A percentile compares a stretch with the other conserved stretches of the same genome.
phyloP scores from a whole-genome alignment of 2,888 invertebrate genomes.

The Epinotia bilunana region DNA sequence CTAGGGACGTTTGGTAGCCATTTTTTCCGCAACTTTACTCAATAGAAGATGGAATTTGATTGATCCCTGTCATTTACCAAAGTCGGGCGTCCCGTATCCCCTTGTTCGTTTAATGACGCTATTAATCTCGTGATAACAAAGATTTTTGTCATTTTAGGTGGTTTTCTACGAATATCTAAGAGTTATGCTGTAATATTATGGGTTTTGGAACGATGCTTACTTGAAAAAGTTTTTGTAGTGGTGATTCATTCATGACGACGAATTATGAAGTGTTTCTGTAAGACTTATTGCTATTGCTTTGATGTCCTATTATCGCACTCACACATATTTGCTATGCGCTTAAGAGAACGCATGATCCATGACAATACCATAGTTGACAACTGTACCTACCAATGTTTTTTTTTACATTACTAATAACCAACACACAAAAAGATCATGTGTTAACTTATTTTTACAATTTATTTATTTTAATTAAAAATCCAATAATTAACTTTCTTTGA shows the following conservation, averaged over 20 bases:
- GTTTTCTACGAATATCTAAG: slow-evolving; percentile 17
- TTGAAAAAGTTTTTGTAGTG: background rate
- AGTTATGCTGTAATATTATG: background rate
- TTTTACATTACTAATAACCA: too few relatives aligned
- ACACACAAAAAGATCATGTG: too few relatives aligned
- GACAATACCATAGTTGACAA: too few relatives aligned
- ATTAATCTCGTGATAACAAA: slow-evolving; percentile 22
- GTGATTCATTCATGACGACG: background rate
- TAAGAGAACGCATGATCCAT: too few relatives aligned
- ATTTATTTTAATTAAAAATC: too few relatives aligned
- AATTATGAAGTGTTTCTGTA: too few relatives aligned
- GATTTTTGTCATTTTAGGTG: slow-evolving; percentile 22
- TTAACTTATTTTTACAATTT: too few relatives aligned
- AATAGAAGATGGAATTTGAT: slow-evolving; percentile 14
- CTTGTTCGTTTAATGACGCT: slow-evolving; percentile 3
- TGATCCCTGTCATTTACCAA: slow-evolving; percentile 25
- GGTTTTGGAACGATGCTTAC: background rate
- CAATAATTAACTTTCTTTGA: too few relatives aligned
- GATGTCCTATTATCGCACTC: too few relatives aligned
- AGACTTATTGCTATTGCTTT: too few relatives aligned
- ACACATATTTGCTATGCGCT: too few relatives aligned
- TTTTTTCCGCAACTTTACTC: slow-evolving; percentile 7
- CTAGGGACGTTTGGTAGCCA: background rate
- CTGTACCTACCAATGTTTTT: too few relatives aligned
- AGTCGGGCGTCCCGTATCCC: slow-evolving; percentile 1